phyloP scores from a whole-genome alignment of 2,888 invertebrate genomes.

The Rhopalosiphum nymphaeae region DNA sequence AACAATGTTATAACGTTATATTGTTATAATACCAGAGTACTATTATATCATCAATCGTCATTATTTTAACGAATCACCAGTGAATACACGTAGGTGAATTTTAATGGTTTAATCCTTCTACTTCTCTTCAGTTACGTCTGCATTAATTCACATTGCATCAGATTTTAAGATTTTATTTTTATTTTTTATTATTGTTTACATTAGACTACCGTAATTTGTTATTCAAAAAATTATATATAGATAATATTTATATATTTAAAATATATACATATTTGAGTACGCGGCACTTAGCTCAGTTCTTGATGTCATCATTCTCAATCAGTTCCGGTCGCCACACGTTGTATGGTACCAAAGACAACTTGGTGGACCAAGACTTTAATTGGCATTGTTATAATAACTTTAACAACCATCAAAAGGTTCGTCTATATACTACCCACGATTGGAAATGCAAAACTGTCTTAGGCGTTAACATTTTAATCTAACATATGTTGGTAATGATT shows the following conservation, averaged over 20 bases:
- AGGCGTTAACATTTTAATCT: conserved; percentile 25
- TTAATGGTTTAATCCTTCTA: neutral
- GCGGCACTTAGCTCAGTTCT: conserved; percentile 69
- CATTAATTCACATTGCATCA: neutral
- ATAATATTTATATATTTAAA: neutral
- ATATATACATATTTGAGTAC: conserved; percentile 26
- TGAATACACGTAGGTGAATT: neutral
- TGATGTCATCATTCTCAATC: conserved; percentile 67
- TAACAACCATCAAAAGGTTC: conserved; percentile 60
- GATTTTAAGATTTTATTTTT: neutral
- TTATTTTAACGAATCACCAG: neutral
- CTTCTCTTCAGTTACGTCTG: neutral
- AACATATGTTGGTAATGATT: conserved; percentile 28
- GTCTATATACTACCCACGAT: conserved; percentile 38
- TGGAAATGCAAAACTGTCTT: neutral
- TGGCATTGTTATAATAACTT: conserved; percentile 62
- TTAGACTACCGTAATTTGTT: neutral
- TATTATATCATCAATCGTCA: neutral
- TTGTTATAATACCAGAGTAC: neutral
- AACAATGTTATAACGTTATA: neutral
- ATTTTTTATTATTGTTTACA: neutral
- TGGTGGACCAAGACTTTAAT: conserved; percentile 61
- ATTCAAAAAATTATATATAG: neutral
- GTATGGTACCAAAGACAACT: conserved; percentile 59
- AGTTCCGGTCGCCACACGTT: conserved; percentile 59